Evolutionary conservation across 2,113 vertebrate genomes (phyloP), one percentile per base, ranked within the genome.

Genomic region (Gymnocephalus cernua): DNA sequence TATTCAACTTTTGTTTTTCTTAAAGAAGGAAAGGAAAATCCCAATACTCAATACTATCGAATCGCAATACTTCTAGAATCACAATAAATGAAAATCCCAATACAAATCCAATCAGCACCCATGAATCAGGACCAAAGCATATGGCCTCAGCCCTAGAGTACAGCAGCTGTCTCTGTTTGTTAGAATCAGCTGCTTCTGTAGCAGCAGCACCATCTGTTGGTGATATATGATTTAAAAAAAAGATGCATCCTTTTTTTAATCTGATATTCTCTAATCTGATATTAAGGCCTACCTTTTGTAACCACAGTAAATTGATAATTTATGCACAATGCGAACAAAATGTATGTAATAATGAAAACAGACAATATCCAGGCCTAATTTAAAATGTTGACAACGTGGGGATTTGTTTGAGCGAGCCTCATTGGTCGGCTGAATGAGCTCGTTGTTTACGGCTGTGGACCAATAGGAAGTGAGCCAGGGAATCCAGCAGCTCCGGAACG

Each of bases 381-480:
- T 18, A 23, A 23, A 44, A 38, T n/a, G 11, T 8, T 6, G 53
- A 50, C 23, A 45, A 25, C 21, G 14, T 14, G 25, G 27, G 10
- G 15, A 45, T 58, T 13, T 58, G 18, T 67, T 64, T 50, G 12
- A 12, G 21, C 3, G 41, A 48, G 27, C 70, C n/a, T 76, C 50
- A 86, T 75, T 80, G 76, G 72, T 19, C 29, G 9, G 14, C 7
- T 71, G 18, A 45, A 16, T 50, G 44, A 83, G 41, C 69, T 59
- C 32, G 23, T 54, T 78, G 56, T 74, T 61, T 38, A n/a, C 56
- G 18, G 51, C 8, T 50, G 2, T 63, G 63, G 47, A 83, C 86
- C 88, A 89, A 86, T 88, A 67, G 83, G 74, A 86, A 82, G 78
- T 68, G 71, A 73, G 63, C 45, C 80, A 62, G 41, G 41, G 62